Base-by-base conservation (phyloP, 2,113 vertebrate species). In the Chinchilla lanigera region DNA sequence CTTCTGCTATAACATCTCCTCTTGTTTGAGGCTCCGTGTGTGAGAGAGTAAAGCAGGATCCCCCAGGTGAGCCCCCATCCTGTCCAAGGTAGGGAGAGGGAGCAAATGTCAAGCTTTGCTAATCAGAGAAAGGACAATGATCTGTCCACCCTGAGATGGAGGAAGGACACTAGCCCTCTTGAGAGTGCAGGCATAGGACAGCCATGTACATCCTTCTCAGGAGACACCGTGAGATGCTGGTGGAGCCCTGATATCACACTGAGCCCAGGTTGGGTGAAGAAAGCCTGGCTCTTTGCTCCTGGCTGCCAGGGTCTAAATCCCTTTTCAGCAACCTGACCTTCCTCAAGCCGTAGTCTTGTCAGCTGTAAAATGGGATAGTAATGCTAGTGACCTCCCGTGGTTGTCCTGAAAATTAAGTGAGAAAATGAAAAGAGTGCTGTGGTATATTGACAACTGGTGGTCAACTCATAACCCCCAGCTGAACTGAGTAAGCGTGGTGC, bases 191-290 rank as follows among this genome's bases (percentile, higher is more conserved):
- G n/a, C 28, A 0, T 16, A 26, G 77, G 56, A 65, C 17, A 63
- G 47, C 47, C 9, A 0, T 0, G 94, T 2, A 44, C 54, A 5
- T 10, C 73, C 60, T 92, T 30, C 54, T 33, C 22, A 8, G 73
- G 44, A 71, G 26, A 41, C 16, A 0, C 17, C 9, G n/a, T 0
- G 7, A 67, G 58, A 16, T 28, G 28, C 30, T 3, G 67, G 38
- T 0, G 7, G 77, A 83, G 56, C 47, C 17, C 24, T 22, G 38
- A 56, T 11, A 1, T 33, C 77, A 19, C 33, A 26, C 20, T 7
- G 85, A 52, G 11, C 44, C 44, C 0, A 26, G 16, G 0, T 4
- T 1, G 0, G 2, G 16, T 30, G 1, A 3, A 81, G 75, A n/a
- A 24, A 73, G 54, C 63, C 65, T 30, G n/a, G 22, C 77, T 0